Percentiles rank a stretch among this genome's conserved stretches.
Evolutionary conservation across 2,797 vertebrate species (phyloP).

Genomic region (Liasis olivaceus): DNA sequence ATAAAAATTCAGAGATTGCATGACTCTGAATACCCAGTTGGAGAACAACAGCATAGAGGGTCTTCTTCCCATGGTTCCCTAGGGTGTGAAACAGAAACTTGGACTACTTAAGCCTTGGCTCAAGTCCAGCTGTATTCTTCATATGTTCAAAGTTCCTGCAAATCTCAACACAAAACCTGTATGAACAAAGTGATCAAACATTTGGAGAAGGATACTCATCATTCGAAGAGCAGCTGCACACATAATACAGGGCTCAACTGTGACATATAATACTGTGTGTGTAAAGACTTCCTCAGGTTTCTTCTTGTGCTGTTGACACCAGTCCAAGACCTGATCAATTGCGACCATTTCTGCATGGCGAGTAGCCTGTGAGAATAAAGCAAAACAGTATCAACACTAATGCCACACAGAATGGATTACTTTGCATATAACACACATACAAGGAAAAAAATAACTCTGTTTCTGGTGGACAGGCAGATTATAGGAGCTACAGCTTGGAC

Average conservation of each 20-base stretch:
- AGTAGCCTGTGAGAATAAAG: constrained; percentile 81
- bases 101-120: neutral
- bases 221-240: constrained; percentile 91
- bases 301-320: constrained; percentile 75
- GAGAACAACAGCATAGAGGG: neutral
- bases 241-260: constrained; percentile 96
- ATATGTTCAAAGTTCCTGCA: neutral
- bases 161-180: neutral
- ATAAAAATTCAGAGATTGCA: neutral
- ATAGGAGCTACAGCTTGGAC: neutral
- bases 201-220: constrained; percentile 85
- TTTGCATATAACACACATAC: neutral
- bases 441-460: constrained; percentile 9
- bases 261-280: constrained; percentile 84
- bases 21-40: neutral
- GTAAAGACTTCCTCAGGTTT: constrained; percentile 74
- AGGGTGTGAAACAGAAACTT: neutral
- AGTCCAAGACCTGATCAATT: constrained; percentile 86
- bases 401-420: neutral
- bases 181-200: neutral
- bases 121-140: neutral
- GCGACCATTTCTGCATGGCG: constrained; percentile 96
- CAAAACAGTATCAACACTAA: constrained; percentile 6
- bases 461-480: neutral
- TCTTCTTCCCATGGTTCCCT: neutral